A percentile compares a stretch with the other conserved stretches of the same genome.
These are phyloP conservation scores for Semaprochilodus insignis DNA, from an alignment of 2,797 vertebrate species.

Conservation along the genomic window DNA sequence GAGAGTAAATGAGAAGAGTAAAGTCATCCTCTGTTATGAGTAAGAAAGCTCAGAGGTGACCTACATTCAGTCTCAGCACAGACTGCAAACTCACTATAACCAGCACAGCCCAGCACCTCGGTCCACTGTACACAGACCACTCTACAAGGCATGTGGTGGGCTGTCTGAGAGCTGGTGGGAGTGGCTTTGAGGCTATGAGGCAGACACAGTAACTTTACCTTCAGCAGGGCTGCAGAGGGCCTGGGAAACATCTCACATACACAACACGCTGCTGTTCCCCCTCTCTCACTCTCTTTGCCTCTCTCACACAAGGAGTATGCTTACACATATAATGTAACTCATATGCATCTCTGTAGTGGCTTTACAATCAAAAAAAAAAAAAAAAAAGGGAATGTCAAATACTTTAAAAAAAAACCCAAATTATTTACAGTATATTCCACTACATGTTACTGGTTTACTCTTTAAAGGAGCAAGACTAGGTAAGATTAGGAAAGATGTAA, in stretches of 20 bases:
- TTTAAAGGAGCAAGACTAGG: too few relatives aligned
- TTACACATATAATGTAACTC: too few relatives aligned
- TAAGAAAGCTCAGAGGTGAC: slow-evolving; percentile 61
- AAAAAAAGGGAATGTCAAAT: too few relatives aligned
- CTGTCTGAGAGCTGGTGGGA: neutral
- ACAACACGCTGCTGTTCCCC: neutral
- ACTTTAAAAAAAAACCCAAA: too few relatives aligned
- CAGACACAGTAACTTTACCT: slow-evolving; percentile 36
- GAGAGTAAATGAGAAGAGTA: neutral
- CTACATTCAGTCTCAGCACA: slow-evolving; percentile 72
- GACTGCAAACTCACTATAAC: slow-evolving; percentile 54
- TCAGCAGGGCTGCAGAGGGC: slow-evolving; percentile 31
- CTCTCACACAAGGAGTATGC: too few relatives aligned
- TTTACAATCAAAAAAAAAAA: too few relatives aligned
- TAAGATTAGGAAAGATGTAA: too few relatives aligned
- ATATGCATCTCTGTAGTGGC: too few relatives aligned
- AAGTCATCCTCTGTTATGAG: slow-evolving; percentile 37
- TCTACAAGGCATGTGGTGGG: too few relatives aligned
- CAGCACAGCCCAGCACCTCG: neutral
- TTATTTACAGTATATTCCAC: too few relatives aligned
- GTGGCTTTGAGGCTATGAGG: neutral
- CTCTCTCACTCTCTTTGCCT: neutral
- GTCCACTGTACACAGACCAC: too few relatives aligned
- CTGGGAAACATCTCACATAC: slow-evolving; percentile 26
- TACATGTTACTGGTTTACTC: too few relatives aligned